Evolutionary conservation across 2,113 vertebrate genomes (phyloP).

Genomic region (Eudyptes chrysolophus): DNA sequence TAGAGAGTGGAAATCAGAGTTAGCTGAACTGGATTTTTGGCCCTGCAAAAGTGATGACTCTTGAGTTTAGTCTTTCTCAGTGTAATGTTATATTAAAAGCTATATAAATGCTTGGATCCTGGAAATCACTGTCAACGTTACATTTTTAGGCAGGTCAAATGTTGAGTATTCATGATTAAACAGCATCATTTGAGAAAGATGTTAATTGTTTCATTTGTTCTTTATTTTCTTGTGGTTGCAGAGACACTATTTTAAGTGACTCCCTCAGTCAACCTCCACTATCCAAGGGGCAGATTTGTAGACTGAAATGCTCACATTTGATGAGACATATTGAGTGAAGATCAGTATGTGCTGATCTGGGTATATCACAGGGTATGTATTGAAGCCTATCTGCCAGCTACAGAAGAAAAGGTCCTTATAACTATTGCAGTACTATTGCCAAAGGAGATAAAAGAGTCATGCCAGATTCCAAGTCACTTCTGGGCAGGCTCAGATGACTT

Average conservation of each 20-base stretch:
- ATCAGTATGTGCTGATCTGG: not conserved
- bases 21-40: not conserved
- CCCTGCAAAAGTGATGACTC: not conserved
- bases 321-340: not conserved
- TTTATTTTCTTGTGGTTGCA: not conserved
- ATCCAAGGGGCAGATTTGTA: not conserved
- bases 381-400: constrained; percentile 8
- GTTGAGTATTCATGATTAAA: not conserved
- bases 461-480: constrained; percentile 34
- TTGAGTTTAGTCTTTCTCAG: not conserved
- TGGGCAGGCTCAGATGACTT: not conserved
- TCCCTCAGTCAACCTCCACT: not conserved
- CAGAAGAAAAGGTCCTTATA: constrained; percentile 9
- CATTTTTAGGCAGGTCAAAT: not conserved
- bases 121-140: not conserved
- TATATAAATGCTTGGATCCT: not conserved
- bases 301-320: not conserved
- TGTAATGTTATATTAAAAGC: not conserved
- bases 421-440: constrained; percentile 11
- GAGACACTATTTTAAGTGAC: not conserved
- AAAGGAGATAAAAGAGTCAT: constrained; percentile 31
- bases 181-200: not conserved
- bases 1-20: not conserved
- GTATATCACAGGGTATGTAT: constrained; percentile 2
- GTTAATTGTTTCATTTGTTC: not conserved